Base-by-base conservation (phyloP, 2,888 invertebrate genomes). In the Chymomyza amoena region DNA sequence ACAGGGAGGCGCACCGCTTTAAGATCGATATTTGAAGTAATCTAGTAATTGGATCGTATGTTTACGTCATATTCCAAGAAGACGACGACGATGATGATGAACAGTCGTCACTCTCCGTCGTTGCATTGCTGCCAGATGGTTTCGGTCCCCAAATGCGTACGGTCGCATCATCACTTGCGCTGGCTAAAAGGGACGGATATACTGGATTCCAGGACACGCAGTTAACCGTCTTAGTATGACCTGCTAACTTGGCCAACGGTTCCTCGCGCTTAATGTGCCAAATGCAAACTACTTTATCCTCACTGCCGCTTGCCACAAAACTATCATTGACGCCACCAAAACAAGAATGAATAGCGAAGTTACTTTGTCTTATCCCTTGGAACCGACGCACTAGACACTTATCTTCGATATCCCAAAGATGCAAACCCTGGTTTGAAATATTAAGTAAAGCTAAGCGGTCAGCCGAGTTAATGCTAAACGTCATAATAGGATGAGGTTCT, bases 201-300 rank as follows among this genome's bases (percentile, higher is more conserved):
- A 95, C 95, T 25, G 99, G 99, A 94, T 99, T 99, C 99, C 99
- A 99, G 61, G 97, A 95, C 66, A 99, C 99, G 91, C 98, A 98
- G 93, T 99, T 99, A 28, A 99, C 99, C 77, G 98, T 98, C 90
- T 98, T 95, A 81, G 96, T 96, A 93, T 99, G 99, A 6, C 99
- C 99, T 75, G 95, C 93, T 87, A 99, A 93, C 86, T 96, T 95
- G 62, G 97, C 96, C 84, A 99, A 94, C 6, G 99, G 98, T 90
- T 95, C 94, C 92, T 98, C 98, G 84, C 96, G 95, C 90, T 95
- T 94, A 77, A 97, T 95, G 93, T 99, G 98, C 98, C 98, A 99
- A 89, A 99, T 96, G 93, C 98, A 99, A 62, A 99, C 95, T 92
- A 95, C 94, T 91, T 95, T 95, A 91, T 95, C 99, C 94, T 99